A percentile compares a stretch with the other conserved stretches of the same genome.
phyloP scores from a whole-genome alignment of 2,797 vertebrate species.

The Malurus leucopterus region DNA sequence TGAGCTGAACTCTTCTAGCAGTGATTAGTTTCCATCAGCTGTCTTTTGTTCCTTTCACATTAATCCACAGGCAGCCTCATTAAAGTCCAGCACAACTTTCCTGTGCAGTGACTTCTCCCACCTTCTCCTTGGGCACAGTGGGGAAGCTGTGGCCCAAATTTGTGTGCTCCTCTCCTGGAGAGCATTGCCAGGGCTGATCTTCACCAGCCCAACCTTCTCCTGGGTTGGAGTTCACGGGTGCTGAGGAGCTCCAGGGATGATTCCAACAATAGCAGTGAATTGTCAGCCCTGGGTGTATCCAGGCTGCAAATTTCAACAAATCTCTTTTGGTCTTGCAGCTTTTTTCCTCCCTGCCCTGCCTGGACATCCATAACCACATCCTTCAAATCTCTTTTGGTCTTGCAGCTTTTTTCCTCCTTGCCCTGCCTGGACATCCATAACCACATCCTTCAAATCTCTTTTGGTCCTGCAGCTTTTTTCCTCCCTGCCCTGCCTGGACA shows the following conservation, averaged over 20 bases:
- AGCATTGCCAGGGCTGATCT: fast-evolving
- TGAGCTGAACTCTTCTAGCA: neutral
- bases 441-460: fast-evolving
- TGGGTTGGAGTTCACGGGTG: fast-evolving
- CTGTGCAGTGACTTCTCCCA: fast-evolving
- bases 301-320: neutral
- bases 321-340: neutral
- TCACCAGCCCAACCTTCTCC: neutral
- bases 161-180: neutral
- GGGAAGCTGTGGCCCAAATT: neutral
- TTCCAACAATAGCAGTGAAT: fast-evolving
- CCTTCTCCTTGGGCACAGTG: fast-evolving
- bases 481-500: neutral
- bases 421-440: neutral
- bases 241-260: neutral
- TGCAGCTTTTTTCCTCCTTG: no score
- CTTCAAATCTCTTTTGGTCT: neutral
- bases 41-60: neutral
- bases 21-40: neutral
- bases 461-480: neutral
- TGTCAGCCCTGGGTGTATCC: fast-evolving
- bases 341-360: neutral
- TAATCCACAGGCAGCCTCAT: neutral
- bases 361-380: neutral
- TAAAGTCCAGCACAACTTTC: neutral